Conservation (phyloP, 2,797 vertebrate species). For the Schizopygopsis malacanthus region DNA sequence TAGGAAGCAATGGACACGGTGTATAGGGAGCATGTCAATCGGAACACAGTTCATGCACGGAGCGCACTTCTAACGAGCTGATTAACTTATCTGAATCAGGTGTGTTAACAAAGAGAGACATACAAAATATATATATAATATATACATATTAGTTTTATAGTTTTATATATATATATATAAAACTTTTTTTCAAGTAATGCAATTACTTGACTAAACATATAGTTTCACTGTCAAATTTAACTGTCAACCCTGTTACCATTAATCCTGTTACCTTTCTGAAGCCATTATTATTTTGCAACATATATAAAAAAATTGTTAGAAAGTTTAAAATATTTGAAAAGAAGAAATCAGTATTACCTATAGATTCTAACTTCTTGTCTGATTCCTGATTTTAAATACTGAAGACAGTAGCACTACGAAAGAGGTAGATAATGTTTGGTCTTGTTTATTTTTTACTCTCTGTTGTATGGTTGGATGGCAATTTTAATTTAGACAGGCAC, state of each 20-base stretch:
- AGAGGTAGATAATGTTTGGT: background rate
- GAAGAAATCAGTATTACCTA: too few species aligned
- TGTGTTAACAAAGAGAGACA: too few species aligned
- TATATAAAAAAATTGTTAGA: background rate
- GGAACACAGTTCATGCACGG: too few species aligned
- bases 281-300: background rate
- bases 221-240: background rate
- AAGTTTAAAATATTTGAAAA: background rate
- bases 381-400: background rate
- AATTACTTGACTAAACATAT: too few species aligned
- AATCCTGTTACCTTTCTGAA: conserved; percentile 8
- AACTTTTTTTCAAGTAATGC: too few species aligned
- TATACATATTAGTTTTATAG: too few species aligned
- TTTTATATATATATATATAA: too few species aligned
- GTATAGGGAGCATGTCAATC: too few species aligned
- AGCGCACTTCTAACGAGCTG: too few species aligned
- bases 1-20: too few species aligned
- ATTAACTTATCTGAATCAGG: too few species aligned
- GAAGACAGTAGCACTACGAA: background rate
- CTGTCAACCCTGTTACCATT: background rate
- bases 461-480: background rate
- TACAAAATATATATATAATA: too few species aligned
- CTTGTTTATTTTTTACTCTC: background rate
- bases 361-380: background rate
- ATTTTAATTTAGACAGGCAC: background rate